Base-by-base conservation (phyloP, 2,888 invertebrate genomes). In the Cepaea hortensis region DNA sequence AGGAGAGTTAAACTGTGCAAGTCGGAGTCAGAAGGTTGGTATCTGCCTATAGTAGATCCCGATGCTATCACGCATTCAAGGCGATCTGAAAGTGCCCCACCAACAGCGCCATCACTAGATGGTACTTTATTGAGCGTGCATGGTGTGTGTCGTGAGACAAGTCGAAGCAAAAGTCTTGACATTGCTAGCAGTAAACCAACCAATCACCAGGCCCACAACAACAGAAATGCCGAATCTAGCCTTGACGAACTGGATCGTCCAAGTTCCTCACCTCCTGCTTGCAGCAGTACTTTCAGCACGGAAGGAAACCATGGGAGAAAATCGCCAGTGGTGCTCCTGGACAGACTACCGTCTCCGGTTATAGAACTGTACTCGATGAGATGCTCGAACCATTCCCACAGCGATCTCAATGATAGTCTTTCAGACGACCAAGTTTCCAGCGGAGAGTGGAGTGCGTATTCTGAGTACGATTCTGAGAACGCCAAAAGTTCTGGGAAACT, bases 301-400 rank as follows among this genome's bases (percentile, higher is more conserved):
- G 62, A 73, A 2, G 48, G 23, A 11, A 86, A 3, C 35, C 50
- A 7, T n/a, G 20, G 35, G 20, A 82, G 65, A 61, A 86, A 77
- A 61, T 75, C 77, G 0, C 82, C 86, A 5, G 82, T 86, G 61
- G 86, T 86, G 61, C 65, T 86, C 0, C n/a, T 86, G 18, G 82
- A 82, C 61, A 76, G 86, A 18, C 77, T 86, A 7, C 86, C 86
- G 1, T 86, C 86, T 3, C 86, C 86, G 11, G 82, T 86, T 20
- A 70, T 86, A 35, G 82, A 86, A 68, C 77, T 86, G 0, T 86
- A 86, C 77, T 86, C 86, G 0, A 55, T 77, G 48, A 73, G 55
- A 3, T 81, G 3, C 11, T 50, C 73, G 1, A 61, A 35, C 23
- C 50, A 35, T 55, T 76, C 85, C 1, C 6, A 62, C 46, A 65